Evolutionary conservation across 2,888 invertebrate species (phyloP).

Genomic region (Trissolcus brochymenae): DNA sequence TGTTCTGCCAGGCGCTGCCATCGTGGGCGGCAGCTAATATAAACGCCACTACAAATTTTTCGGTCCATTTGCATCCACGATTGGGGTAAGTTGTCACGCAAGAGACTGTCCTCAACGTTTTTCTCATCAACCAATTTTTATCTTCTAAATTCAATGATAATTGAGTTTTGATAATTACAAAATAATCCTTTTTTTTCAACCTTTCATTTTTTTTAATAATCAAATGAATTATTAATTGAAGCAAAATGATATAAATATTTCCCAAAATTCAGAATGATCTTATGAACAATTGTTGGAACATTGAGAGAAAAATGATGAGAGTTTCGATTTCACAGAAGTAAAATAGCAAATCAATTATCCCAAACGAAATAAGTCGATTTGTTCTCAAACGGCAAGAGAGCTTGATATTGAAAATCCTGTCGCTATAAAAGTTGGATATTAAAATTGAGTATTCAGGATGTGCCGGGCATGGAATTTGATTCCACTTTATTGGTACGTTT

Average conservation of each 20-base stretch:
- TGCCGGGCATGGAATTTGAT: slow-evolving; percentile 15
- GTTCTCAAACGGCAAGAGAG: slow-evolving; percentile 1
- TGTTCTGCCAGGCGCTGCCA: slow-evolving; percentile 19
- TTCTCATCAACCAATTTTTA: not conserved
- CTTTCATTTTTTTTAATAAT: too few relatives aligned
- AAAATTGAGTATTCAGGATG: slow-evolving; percentile 14
- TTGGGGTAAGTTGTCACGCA: slow-evolving; percentile 40
- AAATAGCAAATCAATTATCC: slow-evolving; percentile 1
- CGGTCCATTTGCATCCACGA: slow-evolving; percentile 54
- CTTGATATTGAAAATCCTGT: slow-evolving; percentile 11
- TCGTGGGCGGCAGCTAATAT: slow-evolving; percentile 57
- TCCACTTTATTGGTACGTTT: slow-evolving; percentile 9
- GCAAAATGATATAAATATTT: too few relatives aligned
- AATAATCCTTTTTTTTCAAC: too few relatives aligned
- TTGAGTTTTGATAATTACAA: too few relatives aligned
- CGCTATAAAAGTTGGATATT: slow-evolving; percentile 11
- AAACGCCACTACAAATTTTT: slow-evolving; percentile 46
- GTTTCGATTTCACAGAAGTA: not conserved
- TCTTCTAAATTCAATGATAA: not conserved
- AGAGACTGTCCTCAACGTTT: too few relatives aligned
- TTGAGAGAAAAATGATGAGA: too few relatives aligned
- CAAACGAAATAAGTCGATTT: slow-evolving; percentile 2
- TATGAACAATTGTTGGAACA: too few relatives aligned
- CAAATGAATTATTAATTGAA: too few relatives aligned
- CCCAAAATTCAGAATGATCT: too few relatives aligned